phyloP scores from a whole-genome alignment of 2,888 invertebrate genomes.

The Sminthurinus aureus region DNA sequence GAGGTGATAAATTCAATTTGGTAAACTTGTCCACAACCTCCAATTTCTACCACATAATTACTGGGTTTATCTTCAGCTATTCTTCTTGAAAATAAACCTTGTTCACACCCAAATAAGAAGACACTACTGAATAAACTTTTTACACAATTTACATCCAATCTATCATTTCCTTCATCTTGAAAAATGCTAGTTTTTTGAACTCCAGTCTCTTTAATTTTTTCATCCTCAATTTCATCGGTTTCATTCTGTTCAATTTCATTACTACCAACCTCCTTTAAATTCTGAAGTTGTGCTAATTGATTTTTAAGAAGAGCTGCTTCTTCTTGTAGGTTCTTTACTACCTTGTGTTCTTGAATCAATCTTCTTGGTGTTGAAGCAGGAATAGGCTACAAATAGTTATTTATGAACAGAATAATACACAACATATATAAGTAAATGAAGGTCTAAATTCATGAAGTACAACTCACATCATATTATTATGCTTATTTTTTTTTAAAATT shows the following conservation, averaged over 20 bases:
- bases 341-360: conserved; percentile 48
- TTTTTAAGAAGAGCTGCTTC: conserved; percentile 45
- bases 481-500: no score
- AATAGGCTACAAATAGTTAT: conserved; percentile 27
- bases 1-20: conserved; percentile 70
- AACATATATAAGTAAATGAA: not conserved
- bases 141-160: conserved; percentile 52
- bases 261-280: conserved; percentile 28
- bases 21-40: conserved; percentile 71
- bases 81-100: conserved; percentile 68
- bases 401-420: no score
- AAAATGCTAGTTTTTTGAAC: conserved; percentile 36
- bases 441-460: no score
- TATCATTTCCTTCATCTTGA: conserved; percentile 31
- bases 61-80: conserved; percentile 55
- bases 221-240: conserved; percentile 1
- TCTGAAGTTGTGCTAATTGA: conserved; percentile 44
- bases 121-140: conserved; percentile 36
- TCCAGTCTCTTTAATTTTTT: not conserved
- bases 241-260: not conserved
- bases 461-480: no score
- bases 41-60: conserved; percentile 61
- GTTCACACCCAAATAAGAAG: conserved; percentile 69
- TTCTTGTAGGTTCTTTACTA: conserved; percentile 49
- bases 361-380: conserved; percentile 45